phyloP scores from a whole-genome alignment of 2,113 vertebrate genomes.

The Oncorhynchus tshawytscha region DNA sequence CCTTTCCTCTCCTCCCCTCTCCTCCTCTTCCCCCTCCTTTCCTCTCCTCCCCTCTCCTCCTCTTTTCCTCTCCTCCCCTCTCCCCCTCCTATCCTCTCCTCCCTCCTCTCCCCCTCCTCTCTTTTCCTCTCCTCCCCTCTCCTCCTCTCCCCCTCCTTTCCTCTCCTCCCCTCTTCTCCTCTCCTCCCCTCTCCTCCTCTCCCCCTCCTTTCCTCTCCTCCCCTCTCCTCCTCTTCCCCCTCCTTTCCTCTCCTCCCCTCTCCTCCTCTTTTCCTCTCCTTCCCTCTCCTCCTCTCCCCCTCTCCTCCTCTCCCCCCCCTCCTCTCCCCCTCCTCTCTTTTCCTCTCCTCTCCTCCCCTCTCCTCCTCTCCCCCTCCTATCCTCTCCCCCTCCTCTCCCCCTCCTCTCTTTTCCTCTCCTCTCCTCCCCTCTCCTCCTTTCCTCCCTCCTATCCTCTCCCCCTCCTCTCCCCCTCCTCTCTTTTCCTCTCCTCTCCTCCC shows the following conservation, averaged over 20 bases:
- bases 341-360: not conserved
- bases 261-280: too few relatives aligned
- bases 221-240: too few relatives aligned
- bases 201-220: not conserved
- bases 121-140: not conserved
- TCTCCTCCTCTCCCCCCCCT: accelerated
- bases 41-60: not conserved
- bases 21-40: not conserved
- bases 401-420: too few relatives aligned
- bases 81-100: not conserved
- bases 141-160: not conserved
- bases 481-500: too few relatives aligned
- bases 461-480: too few relatives aligned
- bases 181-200: too few relatives aligned
- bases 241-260: not conserved
- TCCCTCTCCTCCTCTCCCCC: accelerated
- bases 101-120: not conserved
- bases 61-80: not conserved
- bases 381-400: too few relatives aligned
- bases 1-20: too few relatives aligned
- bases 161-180: not conserved
- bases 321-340: too few relatives aligned
- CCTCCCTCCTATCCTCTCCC: too few relatives aligned
- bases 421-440: not conserved
- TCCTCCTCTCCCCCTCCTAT: not conserved